Percentiles rank a stretch among this genome's conserved stretches.
These are phyloP conservation scores for Heliothis subflexa DNA, from an alignment of 1,140 invertebrate species.

Conservation along the genomic window DNA sequence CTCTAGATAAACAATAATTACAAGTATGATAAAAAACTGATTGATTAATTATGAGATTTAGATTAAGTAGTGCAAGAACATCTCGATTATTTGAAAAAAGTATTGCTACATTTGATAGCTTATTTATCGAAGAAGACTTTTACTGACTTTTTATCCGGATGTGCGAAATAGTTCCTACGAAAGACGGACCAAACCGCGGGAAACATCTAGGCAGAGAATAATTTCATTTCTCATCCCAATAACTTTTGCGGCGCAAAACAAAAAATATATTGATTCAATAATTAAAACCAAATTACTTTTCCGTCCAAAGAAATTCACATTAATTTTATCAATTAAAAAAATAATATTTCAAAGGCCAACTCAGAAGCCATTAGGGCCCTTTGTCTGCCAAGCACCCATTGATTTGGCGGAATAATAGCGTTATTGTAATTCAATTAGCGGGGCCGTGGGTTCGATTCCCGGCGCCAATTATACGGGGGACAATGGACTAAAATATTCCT, in stretches of 20 bases:
- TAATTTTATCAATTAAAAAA: slow-evolving; percentile 41
- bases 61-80: too few relatives aligned
- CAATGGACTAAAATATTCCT: slow-evolving; percentile 38
- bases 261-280: slow-evolving; percentile 18
- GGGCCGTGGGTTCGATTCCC: slow-evolving; percentile 29
- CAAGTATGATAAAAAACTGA: too few relatives aligned
- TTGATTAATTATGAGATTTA: too few relatives aligned
- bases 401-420: slow-evolving; percentile 44
- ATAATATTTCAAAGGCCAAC: slow-evolving; percentile 32
- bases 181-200: too few relatives aligned
- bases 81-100: too few relatives aligned
- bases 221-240: background rate
- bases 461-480: slow-evolving; percentile 41
- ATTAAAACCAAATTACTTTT: slow-evolving; percentile 25
- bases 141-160: too few relatives aligned
- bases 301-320: background rate
- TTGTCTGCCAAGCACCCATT: slow-evolving; percentile 39
- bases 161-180: too few relatives aligned
- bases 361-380: slow-evolving; percentile 37
- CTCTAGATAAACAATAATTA: too few relatives aligned
- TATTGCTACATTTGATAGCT: too few relatives aligned
- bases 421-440: slow-evolving; percentile 50
- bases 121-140: too few relatives aligned
- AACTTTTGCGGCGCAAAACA: background rate
- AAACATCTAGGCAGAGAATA: too few relatives aligned